Evolutionary conservation across 2,888 invertebrate genomes (phyloP).

Genomic region (Drosophila recens): DNA sequence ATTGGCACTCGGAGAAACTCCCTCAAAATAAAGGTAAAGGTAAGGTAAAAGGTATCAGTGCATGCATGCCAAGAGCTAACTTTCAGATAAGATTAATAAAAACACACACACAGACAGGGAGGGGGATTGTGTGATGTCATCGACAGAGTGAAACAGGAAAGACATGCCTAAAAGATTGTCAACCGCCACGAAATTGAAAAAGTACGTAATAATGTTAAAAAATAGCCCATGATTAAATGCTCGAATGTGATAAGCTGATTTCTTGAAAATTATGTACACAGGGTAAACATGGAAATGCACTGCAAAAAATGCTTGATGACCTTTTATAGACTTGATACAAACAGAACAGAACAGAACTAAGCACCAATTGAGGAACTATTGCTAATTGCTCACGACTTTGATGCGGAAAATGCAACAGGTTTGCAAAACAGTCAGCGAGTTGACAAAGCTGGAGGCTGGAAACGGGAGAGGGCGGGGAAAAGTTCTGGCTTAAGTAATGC

Average conservation of each 20-base stretch:
- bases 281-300: conserved; percentile 15
- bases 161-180: conserved; percentile 43
- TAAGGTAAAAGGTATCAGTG: conserved; percentile 40
- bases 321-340: conserved; percentile 46
- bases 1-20: conserved; percentile 15
- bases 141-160: conserved; percentile 1
- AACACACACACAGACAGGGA: conserved; percentile 2
- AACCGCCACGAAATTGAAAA: conserved; percentile 47
- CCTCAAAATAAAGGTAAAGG: conserved; percentile 31
- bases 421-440: conserved; percentile 28
- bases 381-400: conserved; percentile 70
- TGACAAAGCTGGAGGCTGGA: not conserved
- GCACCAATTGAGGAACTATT: conserved; percentile 51
- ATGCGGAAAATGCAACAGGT: conserved; percentile 79
- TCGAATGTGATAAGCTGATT: conserved; percentile 41
- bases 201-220: conserved; percentile 48
- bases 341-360: conserved; percentile 8
- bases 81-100: conserved; percentile 76
- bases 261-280: conserved; percentile 4
- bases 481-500: conserved; percentile 24
- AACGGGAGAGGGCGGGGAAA: not conserved
- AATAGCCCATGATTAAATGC: conserved; percentile 39
- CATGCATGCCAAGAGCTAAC: conserved; percentile 56
- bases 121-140: conserved; percentile 60
- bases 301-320: conserved; percentile 32